phyloP scores from a whole-genome alignment of 1,140 invertebrate genomes.

The Riptortus pedestris region DNA sequence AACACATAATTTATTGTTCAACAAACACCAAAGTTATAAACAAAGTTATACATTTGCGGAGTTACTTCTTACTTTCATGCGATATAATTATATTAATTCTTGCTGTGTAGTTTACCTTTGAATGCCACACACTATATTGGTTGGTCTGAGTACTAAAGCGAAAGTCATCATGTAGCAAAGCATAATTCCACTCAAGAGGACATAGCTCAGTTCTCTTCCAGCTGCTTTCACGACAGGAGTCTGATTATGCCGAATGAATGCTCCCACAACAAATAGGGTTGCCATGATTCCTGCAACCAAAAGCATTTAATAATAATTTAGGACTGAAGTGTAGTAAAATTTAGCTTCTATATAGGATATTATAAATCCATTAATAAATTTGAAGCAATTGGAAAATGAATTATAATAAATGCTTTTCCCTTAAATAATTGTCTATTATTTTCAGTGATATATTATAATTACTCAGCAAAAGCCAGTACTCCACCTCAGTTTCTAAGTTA shows the following conservation, averaged over 20 bases:
- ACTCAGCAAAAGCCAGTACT: too few species aligned
- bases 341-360: not conserved
- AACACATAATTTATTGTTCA: too few species aligned
- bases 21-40: too few species aligned
- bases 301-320: not conserved
- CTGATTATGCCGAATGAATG: constrained; percentile 65
- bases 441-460: too few species aligned
- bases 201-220: constrained; percentile 77
- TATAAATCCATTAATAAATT: not conserved
- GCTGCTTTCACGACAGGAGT: constrained; percentile 84
- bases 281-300: constrained; percentile 50
- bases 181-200: constrained; percentile 76
- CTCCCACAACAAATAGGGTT: constrained; percentile 51
- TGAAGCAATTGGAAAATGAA: not conserved
- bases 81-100: too few species aligned
- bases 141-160: constrained; percentile 64
- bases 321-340: too few species aligned
- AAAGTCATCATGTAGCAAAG: constrained; percentile 84
- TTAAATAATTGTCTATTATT: too few species aligned
- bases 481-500: too few species aligned
- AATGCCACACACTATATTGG: constrained; percentile 62
- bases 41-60: too few species aligned
- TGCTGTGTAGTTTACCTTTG: constrained; percentile 66
- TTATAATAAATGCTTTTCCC: too few species aligned
- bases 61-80: too few species aligned